Base-by-base conservation (phyloP, 2,888 invertebrate genomes). In the Mellilla xanthometata region DNA sequence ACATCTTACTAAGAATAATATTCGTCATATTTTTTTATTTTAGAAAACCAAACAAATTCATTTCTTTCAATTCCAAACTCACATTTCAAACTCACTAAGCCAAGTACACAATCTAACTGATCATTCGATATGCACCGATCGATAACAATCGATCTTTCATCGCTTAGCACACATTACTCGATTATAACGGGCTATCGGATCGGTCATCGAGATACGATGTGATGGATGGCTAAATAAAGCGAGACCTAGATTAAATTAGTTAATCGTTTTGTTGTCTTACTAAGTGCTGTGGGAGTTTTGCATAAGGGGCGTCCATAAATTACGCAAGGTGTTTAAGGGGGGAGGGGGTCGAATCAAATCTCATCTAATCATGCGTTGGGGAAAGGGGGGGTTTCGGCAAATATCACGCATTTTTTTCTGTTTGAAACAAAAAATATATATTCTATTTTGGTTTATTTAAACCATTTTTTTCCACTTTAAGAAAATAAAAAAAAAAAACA, bases 141-240 rank as follows among this genome's bases (percentile, higher is more conserved):
- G 40, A 52, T 46, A 34, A 48, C 36, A 36, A 50, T 49, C 47
- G 32, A 24, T 38, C 30, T 53, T 36, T 42, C 49, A 42, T 43
- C 48, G 48, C 51, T 54, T 41, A 35, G 28, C 35, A 42, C 40
- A 39, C 49, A 45, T 50, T 45, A 42, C 39, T 46, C 46, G 46
- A 46, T 42, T 45, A 33, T 40, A 42, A 41, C 41, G 13, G 32
- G 23, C 36, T 33, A 24, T 30, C 12, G 11, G 51, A 47, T 51
- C 39, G 22, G 32, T 35, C 11, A 22, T 46, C n/a, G 38, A 41
- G 41, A 50, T 33, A 45, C 30, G 24, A 39, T 39, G n/a, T 53
- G 46, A 52, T 54, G 39, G 52, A 55, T 51, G 35, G 31, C 28
- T 11, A 11, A 27, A 35, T 26, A 42, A 44, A 10, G 26, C 39